Conservation (phyloP, 2,888 invertebrate species). For the Hirtodrosophila confusa region DNA sequence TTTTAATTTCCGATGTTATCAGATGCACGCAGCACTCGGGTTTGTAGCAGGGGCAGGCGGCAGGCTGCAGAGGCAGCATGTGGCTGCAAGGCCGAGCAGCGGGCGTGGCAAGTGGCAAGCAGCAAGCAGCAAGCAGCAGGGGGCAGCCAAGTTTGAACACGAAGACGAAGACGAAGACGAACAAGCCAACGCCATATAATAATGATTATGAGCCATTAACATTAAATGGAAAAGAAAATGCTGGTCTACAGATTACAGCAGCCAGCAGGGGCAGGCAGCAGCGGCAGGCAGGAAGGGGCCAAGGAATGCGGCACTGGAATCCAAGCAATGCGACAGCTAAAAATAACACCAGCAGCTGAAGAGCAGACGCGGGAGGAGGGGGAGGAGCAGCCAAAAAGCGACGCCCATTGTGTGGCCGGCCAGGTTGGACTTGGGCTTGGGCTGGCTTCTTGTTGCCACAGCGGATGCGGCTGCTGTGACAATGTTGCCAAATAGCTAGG, state of each 20-base stretch:
- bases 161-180: constrained; percentile 62
- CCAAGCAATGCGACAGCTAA: constrained; percentile 74
- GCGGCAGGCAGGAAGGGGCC: constrained; percentile 11
- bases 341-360: constrained; percentile 66
- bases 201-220: constrained; percentile 81
- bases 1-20: constrained; percentile 82
- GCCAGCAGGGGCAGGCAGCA: constrained; percentile 31
- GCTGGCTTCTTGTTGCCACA: constrained; percentile 7
- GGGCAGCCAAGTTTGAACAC: background rate
- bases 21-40: constrained; percentile 74
- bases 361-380: background rate
- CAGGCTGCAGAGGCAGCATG: constrained; percentile 34
- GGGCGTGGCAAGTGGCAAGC: constrained; percentile 38
- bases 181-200: constrained; percentile 80
- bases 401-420: constrained; percentile 52
- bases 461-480: constrained; percentile 43
- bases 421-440: too few relatives aligned
- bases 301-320: constrained; percentile 73
- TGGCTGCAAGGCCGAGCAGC: constrained; percentile 68
- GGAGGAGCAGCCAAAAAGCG: constrained; percentile 13
- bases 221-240: constrained; percentile 81
- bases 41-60: constrained; percentile 41
- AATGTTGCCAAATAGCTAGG: constrained; percentile 73
- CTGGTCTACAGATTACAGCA: constrained; percentile 77
- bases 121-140: constrained; percentile 3